A percentile compares a stretch with the other conserved stretches of the same genome.
These are phyloP conservation scores for Ailurus styani DNA, from an alignment of 2,113 vertebrate genomes.

Conservation along the genomic window DNA sequence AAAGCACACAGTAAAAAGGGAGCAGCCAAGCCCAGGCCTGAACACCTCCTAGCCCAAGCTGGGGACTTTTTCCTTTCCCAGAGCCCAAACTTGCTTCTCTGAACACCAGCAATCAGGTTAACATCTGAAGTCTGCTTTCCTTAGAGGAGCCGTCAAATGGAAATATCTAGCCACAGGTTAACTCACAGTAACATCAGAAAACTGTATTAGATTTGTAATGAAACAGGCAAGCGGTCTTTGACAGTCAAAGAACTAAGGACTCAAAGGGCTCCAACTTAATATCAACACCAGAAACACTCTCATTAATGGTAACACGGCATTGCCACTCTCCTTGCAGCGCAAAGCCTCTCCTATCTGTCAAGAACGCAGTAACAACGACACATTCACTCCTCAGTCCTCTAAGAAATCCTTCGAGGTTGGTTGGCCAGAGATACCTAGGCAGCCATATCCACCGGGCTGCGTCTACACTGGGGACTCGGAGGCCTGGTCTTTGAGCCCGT, in stretches of 20 bases:
- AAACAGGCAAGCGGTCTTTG: not conserved
- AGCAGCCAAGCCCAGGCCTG: not conserved
- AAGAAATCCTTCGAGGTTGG: not conserved
- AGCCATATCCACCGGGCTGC: not conserved
- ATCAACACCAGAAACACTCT: not conserved
- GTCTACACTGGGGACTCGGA: not conserved
- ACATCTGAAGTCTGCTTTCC: not conserved
- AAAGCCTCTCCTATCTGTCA: not conserved
- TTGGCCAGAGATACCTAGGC: not conserved
- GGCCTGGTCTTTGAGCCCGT: not conserved
- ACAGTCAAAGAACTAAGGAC: not conserved
- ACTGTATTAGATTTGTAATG: not conserved
- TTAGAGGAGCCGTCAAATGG: not conserved
- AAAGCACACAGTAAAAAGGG: not conserved
- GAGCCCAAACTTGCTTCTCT: not conserved
- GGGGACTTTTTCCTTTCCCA: not conserved
- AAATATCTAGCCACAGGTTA: not conserved
- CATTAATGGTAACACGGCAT: fast-evolving
- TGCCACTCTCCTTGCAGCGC: not conserved
- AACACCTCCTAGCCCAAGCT: no score
- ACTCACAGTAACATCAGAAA: not conserved
- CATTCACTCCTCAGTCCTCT: not conserved
- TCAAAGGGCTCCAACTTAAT: not conserved
- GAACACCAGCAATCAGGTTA: not conserved
- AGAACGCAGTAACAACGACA: not conserved